phyloP scores from a whole-genome alignment of 2,113 vertebrate species.

The Maccullochella peelii region DNA sequence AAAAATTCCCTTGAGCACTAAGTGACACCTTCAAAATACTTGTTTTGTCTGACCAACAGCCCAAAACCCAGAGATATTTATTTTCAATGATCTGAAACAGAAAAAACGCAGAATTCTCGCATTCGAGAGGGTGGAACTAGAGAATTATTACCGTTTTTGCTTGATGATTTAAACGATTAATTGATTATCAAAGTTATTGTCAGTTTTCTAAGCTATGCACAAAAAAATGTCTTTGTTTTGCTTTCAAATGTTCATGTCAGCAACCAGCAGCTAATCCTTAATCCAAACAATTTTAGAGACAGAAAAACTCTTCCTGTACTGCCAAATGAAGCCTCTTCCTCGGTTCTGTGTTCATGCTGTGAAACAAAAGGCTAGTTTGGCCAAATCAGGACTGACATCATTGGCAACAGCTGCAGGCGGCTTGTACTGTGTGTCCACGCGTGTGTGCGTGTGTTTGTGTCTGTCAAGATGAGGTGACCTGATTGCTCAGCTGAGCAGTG shows the following conservation, averaged over 20 bases:
- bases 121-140: too few relatives aligned
- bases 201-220: background rate
- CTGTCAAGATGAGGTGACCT: slow-evolving; percentile 83
- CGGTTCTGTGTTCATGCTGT: slow-evolving; percentile 64
- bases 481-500: slow-evolving; percentile 87
- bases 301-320: slow-evolving; percentile 35
- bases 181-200: slow-evolving; percentile 15
- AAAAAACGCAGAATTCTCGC: background rate
- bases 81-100: too few relatives aligned
- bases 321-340: slow-evolving; percentile 65
- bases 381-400: slow-evolving; percentile 83
- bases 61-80: background rate
- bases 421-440: slow-evolving; percentile 58
- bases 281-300: slow-evolving; percentile 55
- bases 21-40: too few relatives aligned
- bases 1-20: too few relatives aligned
- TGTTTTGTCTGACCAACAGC: too few relatives aligned
- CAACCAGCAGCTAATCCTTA: slow-evolving; percentile 49
- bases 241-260: slow-evolving; percentile 25
- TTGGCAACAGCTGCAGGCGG: slow-evolving; percentile 83
- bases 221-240: slow-evolving; percentile 17
- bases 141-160: background rate
- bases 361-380: slow-evolving; percentile 79
- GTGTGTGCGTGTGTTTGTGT: slow-evolving; percentile 61
- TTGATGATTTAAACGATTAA: background rate